Percentiles rank a stretch among this genome's conserved stretches.
Evolutionary conservation across 1,140 invertebrate genomes (phyloP).

Genomic region (Popillia japonica): DNA sequence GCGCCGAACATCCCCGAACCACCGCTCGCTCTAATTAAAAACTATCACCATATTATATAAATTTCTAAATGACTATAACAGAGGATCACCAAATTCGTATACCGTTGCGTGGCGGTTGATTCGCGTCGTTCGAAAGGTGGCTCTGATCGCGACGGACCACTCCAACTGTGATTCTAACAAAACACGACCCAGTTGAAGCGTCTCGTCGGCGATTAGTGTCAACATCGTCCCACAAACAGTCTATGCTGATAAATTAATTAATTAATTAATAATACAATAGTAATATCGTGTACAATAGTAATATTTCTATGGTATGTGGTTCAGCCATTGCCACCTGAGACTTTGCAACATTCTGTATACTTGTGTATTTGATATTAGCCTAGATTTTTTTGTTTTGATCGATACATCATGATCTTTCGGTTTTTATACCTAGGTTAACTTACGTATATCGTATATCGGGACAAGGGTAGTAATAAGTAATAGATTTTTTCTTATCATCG

Average conservation of each 20-base stretch:
- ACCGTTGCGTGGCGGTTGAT: slow-evolving; percentile 40
- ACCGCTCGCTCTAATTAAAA: slow-evolving; percentile 33
- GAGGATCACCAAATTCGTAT: slow-evolving; percentile 45
- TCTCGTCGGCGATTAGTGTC: slow-evolving; percentile 1
- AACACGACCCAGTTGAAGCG: neutral
- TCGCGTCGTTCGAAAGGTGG: slow-evolving; percentile 27
- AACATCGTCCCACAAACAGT: slow-evolving; percentile 37
- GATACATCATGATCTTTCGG: slow-evolving; percentile 27
- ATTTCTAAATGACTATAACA: slow-evolving; percentile 46
- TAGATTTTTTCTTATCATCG: slow-evolving; percentile 35
- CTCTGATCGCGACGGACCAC: neutral
- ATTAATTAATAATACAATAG: slow-evolving; percentile 39
- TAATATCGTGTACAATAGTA: slow-evolving; percentile 43
- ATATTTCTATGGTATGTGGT: slow-evolving; percentile 47
- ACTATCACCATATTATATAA: slow-evolving; percentile 43
- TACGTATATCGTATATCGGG: slow-evolving; percentile 59
- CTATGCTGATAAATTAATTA: slow-evolving; percentile 43
- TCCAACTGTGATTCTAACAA: slow-evolving; percentile 8
- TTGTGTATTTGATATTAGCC: slow-evolving; percentile 56
- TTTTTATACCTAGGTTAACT: slow-evolving; percentile 53
- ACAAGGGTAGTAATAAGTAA: slow-evolving; percentile 44
- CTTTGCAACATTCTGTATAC: slow-evolving; percentile 59
- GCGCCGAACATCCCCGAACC: slow-evolving; percentile 31
- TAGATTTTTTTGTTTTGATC: slow-evolving; percentile 39
- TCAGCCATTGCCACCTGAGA: slow-evolving; percentile 58